A percentile compares a stretch with the other conserved stretches of the same genome.
These are phyloP conservation scores for Biston betularia DNA, from an alignment of 2,888 invertebrate genomes.

Conservation along the genomic window DNA sequence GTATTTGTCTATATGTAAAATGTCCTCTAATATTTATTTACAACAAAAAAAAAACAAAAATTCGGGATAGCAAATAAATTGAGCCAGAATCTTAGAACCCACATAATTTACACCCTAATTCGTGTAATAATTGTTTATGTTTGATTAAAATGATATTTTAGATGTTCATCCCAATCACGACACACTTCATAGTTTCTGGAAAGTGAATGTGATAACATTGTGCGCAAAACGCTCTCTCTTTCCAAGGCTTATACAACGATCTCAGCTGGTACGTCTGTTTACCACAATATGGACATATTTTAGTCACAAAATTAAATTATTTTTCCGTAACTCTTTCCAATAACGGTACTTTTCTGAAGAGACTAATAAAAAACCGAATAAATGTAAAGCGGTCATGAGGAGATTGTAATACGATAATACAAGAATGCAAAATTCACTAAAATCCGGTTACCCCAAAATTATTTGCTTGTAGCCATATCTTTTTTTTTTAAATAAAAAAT, in stretches of 20 bases:
- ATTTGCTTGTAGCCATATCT: not conserved
- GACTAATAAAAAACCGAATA: constrained; percentile 10
- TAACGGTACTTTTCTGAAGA: constrained; percentile 4
- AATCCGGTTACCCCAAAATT: constrained; percentile 11
- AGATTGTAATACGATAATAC: constrained; percentile 1
- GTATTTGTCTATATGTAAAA: too few relatives aligned
- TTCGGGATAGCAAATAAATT: too few relatives aligned
- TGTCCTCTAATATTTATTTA: too few relatives aligned
- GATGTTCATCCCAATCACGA: not conserved
- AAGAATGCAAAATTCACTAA: not conserved
- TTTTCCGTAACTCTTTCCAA: constrained; percentile 1
- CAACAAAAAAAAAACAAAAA: too few relatives aligned
- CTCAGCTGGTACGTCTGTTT: constrained; percentile 10
- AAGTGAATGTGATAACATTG: constrained; percentile 57
- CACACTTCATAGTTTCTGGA: constrained; percentile 35
- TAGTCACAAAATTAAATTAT: constrained; percentile 3
- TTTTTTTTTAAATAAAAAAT: not conserved
- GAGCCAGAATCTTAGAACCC: too few relatives aligned
- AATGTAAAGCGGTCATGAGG: not conserved
- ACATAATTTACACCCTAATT: too few relatives aligned
- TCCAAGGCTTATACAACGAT: constrained; percentile 34
- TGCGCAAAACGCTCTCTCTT: constrained; percentile 52
- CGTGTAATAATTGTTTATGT: too few relatives aligned
- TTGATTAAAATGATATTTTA: too few relatives aligned
- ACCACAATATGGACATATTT: not conserved